Base-by-base conservation (phyloP, 2,797 vertebrate genomes). In the Phoeniculus purpureus region DNA sequence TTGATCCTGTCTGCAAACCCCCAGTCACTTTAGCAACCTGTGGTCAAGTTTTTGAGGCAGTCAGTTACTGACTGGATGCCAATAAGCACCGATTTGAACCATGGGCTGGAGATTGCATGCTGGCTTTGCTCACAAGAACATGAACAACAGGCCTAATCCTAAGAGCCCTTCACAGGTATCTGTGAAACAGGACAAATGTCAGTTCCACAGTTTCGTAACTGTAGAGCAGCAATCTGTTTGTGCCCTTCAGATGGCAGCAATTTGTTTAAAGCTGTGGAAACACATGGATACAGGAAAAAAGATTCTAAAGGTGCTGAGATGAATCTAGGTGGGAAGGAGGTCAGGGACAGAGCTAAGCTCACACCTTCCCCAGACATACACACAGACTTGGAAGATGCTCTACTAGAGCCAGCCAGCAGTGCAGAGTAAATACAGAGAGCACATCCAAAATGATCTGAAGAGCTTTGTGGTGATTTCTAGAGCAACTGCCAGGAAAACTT, bases 11-110 rank as follows among this genome's bases (percentile, higher is more conserved):
- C 62, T 50, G 25, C 51, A 47, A 48, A 23, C 3, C 7, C 52
- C 13, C 20, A 2, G 4, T 11, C 43, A 11, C 22, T 48, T 48
- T 0, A 62, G 27, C 4, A 26, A 21, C 25, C 20, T 0, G 0
- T 1, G 1, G 10, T 43, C 29, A 34, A 66, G 15, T 31, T 78
- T 61, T 67, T 6, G 56, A n/a, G 29, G 47, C 32, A 47, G 19
- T 6, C 26, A 6, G 10, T 40, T 32, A 26, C 25, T 16, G 37
- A 34, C 26, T 58, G 23, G 7, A 10, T 11, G 3, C 40, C 23
- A 26, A 31, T 47, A 27, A 61, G 34, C 34, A 23, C 12, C 20
- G 18, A 4, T 62, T 78, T 45, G 48, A 64, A 37, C 34, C 32
- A 51, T 34, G 20, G 43, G 1, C 23, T 48, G 48, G 26, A 65